Evolutionary conservation across 2,113 vertebrate genomes (phyloP).

Genomic region (Barnardius zonarius): DNA sequence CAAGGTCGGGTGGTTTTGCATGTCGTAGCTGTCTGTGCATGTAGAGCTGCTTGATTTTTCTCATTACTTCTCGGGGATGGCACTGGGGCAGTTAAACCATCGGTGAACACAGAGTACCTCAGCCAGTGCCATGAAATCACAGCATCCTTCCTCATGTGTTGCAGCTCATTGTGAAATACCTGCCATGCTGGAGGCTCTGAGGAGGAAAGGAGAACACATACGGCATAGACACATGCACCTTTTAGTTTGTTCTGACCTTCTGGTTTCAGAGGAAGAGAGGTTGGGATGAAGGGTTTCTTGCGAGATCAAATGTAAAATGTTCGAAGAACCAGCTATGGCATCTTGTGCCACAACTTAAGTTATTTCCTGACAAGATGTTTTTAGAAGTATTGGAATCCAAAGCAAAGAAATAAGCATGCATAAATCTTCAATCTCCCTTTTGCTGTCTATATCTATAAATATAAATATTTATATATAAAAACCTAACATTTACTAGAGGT

Average conservation of each 20-base stretch:
- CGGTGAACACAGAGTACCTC: constrained; percentile 21
- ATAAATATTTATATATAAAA: constrained; percentile 49
- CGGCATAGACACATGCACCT: not conserved
- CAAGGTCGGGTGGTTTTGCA: constrained; percentile 59
- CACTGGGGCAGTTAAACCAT: constrained; percentile 2
- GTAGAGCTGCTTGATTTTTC: constrained; percentile 50
- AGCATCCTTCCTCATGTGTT: constrained; percentile 32
- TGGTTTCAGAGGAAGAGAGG: constrained; percentile 26
- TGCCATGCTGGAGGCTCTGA: constrained; percentile 47
- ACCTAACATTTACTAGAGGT: constrained; percentile 16
- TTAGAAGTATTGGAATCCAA: constrained; percentile 43
- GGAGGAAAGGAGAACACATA: not conserved
- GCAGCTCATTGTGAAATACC: constrained; percentile 40
- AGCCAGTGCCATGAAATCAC: not conserved
- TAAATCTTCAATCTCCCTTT: constrained; percentile 57
- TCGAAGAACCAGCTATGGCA: constrained; percentile 12
- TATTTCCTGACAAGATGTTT: constrained; percentile 47
- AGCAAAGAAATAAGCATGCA: constrained; percentile 47
- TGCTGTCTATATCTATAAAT: constrained; percentile 53
- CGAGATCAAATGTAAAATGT: constrained; percentile 20
- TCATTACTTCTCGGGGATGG: constrained; percentile 12
- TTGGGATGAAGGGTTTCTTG: not conserved
- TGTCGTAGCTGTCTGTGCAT: constrained; percentile 66
- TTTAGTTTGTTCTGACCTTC: constrained; percentile 32
- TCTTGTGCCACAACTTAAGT: constrained; percentile 37